phyloP scores from a whole-genome alignment of 2,113 vertebrate genomes.

The Tapirus terrestris region DNA sequence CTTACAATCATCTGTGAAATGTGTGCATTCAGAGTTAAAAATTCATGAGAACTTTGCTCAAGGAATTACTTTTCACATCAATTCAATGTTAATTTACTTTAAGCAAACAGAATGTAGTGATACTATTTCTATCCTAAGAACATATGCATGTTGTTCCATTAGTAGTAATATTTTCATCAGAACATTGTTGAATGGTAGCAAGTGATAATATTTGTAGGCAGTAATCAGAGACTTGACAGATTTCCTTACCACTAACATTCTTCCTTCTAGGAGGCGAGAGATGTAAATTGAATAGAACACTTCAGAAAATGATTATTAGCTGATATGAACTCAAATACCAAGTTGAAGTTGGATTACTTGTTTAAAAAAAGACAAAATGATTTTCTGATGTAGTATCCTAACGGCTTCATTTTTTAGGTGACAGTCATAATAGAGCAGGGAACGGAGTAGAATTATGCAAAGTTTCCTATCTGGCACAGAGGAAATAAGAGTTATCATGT shows the following conservation, averaged over 20 bases:
- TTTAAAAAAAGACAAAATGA: constrained; percentile 30
- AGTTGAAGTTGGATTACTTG: constrained; percentile 53
- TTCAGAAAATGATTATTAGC: constrained; percentile 80
- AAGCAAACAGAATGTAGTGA: constrained; percentile 77
- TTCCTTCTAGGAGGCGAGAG: constrained; percentile 80
- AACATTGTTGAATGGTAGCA: constrained; percentile 85
- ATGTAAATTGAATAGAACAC: constrained; percentile 83
- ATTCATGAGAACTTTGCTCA: constrained; percentile 59
- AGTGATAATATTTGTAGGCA: constrained; percentile 89
- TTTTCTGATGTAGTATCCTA: constrained; percentile 34
- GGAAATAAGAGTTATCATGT: not conserved
- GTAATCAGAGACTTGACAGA: constrained; percentile 85
- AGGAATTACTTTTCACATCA: constrained; percentile 35
- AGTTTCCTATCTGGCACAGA: not conserved
- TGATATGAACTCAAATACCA: constrained; percentile 36
- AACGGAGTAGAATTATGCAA: constrained; percentile 2
- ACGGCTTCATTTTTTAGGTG: not conserved
- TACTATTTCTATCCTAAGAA: constrained; percentile 85
- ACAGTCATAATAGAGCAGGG: not conserved
- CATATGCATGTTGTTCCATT: constrained; percentile 88
- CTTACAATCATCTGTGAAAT: not conserved
- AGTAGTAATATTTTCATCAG: constrained; percentile 89
- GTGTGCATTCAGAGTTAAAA: constrained; percentile 25
- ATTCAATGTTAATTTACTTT: constrained; percentile 72
- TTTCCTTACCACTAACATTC: constrained; percentile 82